These are phyloP conservation scores for Ctenopoma multispine DNA, from an alignment of 2,797 vertebrate genomes.

Conservation along the genomic window DNA sequence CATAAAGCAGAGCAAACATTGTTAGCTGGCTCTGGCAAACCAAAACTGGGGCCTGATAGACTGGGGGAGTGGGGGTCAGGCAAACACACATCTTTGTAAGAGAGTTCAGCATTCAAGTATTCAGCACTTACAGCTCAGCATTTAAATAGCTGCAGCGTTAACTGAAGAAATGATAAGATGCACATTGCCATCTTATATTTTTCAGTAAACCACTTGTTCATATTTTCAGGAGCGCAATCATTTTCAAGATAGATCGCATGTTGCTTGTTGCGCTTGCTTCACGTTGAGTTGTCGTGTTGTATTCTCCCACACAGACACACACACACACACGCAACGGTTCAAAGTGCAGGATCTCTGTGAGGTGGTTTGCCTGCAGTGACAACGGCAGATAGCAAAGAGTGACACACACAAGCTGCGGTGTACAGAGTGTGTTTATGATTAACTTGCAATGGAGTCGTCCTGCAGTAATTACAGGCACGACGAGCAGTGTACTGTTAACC, in stretches of 20 bases:
- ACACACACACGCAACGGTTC: conserved; percentile 33
- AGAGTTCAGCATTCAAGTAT: conserved; percentile 36
- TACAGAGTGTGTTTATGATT: conserved; percentile 79
- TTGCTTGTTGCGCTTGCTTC: conserved; percentile 9
- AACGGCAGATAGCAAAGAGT: conserved; percentile 32
- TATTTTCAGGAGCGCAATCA: background rate
- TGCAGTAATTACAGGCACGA: conserved; percentile 31
- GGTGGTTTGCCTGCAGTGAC: conserved; percentile 22
- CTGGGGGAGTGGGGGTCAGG: conserved; percentile 58
- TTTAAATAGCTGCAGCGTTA: conserved; percentile 18
- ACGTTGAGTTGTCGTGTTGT: background rate
- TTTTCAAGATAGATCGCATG: conserved; percentile 7
- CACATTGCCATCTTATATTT: background rate
- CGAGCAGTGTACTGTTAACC: conserved; percentile 13
- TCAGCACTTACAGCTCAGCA: conserved; percentile 57
- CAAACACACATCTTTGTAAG: conserved; percentile 72
- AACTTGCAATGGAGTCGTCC: conserved; percentile 62
- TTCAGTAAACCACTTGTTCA: background rate
- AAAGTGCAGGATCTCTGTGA: conserved; percentile 61
- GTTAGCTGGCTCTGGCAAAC: conserved; percentile 67
- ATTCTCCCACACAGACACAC: background rate
- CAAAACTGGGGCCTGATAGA: conserved; percentile 65
- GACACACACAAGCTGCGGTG: conserved; percentile 49
- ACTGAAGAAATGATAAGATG: background rate
- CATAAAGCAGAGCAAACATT: conserved; percentile 81